Percentiles rank a stretch among this genome's conserved stretches.
phyloP scores from a whole-genome alignment of 1,140 invertebrate species.

The Planococcus citri region DNA sequence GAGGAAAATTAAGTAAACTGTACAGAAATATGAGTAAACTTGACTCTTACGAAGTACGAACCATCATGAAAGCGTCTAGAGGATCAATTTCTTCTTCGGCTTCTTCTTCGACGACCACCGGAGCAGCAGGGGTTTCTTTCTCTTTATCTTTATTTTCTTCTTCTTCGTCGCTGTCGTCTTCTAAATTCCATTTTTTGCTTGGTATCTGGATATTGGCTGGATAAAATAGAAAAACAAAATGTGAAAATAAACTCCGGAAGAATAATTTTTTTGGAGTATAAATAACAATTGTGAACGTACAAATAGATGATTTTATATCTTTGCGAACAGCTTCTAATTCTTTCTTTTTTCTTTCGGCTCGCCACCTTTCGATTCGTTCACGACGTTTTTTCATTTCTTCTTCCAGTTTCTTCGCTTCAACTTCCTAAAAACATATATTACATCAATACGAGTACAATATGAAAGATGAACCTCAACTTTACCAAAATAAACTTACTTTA shows the following conservation, averaged over 20 bases:
- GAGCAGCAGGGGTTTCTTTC: conserved; percentile 35
- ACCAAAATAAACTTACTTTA: conserved; percentile 40
- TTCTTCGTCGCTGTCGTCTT: conserved; percentile 72
- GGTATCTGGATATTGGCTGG: conserved; percentile 42
- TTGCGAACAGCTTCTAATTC: conserved; percentile 68
- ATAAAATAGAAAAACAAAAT: conserved; percentile 10
- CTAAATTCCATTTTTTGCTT: conserved; percentile 81
- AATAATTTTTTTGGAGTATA: conserved; percentile 9
- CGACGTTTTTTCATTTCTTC: conserved; percentile 91
- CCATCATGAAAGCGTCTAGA: conserved; percentile 92
- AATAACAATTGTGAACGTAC: too few relatives aligned
- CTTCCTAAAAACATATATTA: conserved; percentile 43
- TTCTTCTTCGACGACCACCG: conserved; percentile 29
- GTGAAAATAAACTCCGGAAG: not conserved
- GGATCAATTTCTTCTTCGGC: conserved; percentile 77
- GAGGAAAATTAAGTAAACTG: not conserved
- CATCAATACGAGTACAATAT: conserved; percentile 30
- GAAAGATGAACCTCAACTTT: conserved; percentile 22
- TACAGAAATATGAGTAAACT: conserved; percentile 6
- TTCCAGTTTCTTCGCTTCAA: conserved; percentile 79
- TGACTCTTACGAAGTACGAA: conserved; percentile 35
- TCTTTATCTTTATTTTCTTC: conserved; percentile 40
- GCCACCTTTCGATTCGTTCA: conserved; percentile 86
- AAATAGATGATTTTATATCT: conserved; percentile 40
- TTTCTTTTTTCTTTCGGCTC: conserved; percentile 74